Percentiles rank a stretch among this genome's conserved stretches.
Evolutionary conservation across 2,113 vertebrate species (phyloP).

Genomic region (Argyrosomus japonicus): DNA sequence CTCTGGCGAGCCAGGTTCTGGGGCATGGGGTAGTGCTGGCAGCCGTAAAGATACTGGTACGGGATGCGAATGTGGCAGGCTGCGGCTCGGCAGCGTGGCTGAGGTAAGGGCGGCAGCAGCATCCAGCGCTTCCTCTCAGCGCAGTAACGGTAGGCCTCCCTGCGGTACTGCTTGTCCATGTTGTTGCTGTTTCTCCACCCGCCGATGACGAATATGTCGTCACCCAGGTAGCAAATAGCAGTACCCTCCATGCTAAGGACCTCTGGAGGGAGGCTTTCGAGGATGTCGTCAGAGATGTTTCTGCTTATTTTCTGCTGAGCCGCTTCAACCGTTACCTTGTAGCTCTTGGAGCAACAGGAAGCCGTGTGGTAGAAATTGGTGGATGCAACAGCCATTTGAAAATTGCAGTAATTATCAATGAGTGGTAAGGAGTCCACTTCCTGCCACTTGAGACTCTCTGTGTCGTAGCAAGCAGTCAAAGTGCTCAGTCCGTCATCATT

Average conservation of each 20-base stretch:
- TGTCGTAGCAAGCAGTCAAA: conserved; percentile 90
- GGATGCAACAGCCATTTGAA: conserved; percentile 93
- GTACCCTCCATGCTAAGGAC: conserved; percentile 93
- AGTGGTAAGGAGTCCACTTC: conserved; percentile 93
- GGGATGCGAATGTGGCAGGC: conserved; percentile 92
- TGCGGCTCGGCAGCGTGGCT: conserved; percentile 92
- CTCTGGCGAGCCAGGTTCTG: conserved; percentile 94
- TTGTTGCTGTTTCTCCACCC: conserved; percentile 97
- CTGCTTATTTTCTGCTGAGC: conserved; percentile 87
- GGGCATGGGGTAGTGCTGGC: conserved; percentile 92
- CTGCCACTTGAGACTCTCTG: conserved; percentile 92
- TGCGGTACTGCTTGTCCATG: conserved; percentile 95
- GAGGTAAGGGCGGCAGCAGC: conserved; percentile 90
- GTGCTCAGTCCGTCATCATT: conserved; percentile 92
- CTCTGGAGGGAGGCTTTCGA: conserved; percentile 94
- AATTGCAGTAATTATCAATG: conserved; percentile 93
- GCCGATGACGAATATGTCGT: conserved; percentile 95
- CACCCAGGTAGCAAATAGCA: conserved; percentile 91
- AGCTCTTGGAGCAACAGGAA: conserved; percentile 94
- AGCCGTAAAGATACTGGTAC: conserved; percentile 90
- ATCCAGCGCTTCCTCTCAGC: conserved; percentile 93
- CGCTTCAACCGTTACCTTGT: conserved; percentile 87
- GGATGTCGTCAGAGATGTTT: conserved; percentile 89
- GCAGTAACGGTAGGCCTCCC: conserved; percentile 94
- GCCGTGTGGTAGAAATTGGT: conserved; percentile 96